Evolutionary conservation across 2,113 vertebrate species (phyloP), one percentile per base, ranked within the genome.

Genomic region (Colinus virginianus): DNA sequence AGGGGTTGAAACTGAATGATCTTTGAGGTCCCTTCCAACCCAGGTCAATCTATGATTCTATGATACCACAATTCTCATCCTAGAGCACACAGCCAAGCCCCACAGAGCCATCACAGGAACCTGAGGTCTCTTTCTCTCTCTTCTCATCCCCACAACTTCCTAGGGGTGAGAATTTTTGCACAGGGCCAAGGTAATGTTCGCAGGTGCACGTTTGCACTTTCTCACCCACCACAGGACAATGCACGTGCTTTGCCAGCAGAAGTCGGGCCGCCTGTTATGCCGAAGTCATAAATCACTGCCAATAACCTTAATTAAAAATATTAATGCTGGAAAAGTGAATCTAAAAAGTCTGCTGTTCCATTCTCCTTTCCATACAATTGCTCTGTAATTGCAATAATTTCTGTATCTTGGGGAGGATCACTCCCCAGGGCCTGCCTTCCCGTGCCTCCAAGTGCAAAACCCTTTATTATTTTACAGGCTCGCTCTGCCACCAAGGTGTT

Each of bases 251-350:
- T 76, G 86, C 85, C 89, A 59, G 68, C 4, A 2, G 45, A 83
- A 71, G n/a, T 9, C 76, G 74, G 72, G 74, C 93, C 7, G 23
- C 17, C 79, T 88, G 36, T 67, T 76, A 16, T 80, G 87, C 85
- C 91, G 43, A 91, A 95, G 64, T 78, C 89, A 49, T 84, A 94
- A 84, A 81, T 96, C 93, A 40, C 78, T 88, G 92, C 71, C 95
- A 96, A 87, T 66, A 95, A 45, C 93, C 83, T 93, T 96, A 96
- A 97, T 96, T 96, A 96, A 96, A 97, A 96, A 96, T 89, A 95
- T 93, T 87, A 95, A 96, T 89, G 94, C 94, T 53, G 59, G 90
- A 51, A 42, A 95, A 93, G 82, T 74, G 80, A 67, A 68, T 80
- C 93, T 95, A 93, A 36, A 32, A 84, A 97, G 80, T 42, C 88